Conservation (phyloP, 2,113 vertebrate genomes). For the Eubucco bourcierii region DNA sequence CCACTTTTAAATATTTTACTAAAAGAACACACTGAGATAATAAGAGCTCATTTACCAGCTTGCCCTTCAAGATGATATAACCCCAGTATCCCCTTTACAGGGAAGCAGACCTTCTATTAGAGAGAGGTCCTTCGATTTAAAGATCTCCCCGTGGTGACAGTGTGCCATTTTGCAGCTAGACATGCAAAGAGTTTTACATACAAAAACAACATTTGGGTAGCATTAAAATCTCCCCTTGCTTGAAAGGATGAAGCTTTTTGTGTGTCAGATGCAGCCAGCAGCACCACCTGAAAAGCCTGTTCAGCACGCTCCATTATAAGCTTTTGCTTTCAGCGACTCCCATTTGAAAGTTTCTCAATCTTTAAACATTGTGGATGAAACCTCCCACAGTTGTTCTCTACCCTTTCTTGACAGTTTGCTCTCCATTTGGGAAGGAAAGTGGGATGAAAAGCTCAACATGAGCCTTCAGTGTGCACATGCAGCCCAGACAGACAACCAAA, state of each 20-base stretch:
- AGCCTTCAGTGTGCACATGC: too few species aligned
- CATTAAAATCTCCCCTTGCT: background rate
- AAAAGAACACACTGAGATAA: conserved; percentile 53
- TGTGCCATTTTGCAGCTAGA: background rate
- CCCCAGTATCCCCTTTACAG: background rate
- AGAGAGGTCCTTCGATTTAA: conserved; percentile 2
- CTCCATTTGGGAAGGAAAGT: background rate
- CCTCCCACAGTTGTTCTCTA: background rate
- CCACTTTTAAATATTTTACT: conserved; percentile 63
- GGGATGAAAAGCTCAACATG: too few species aligned
- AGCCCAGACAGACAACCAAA: too few species aligned
- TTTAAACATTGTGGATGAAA: background rate
- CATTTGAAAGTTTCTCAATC: background rate
- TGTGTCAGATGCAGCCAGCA: background rate
- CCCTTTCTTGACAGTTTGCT: background rate
- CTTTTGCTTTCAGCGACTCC: background rate
- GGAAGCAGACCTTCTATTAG: conserved; percentile 36
- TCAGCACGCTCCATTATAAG: background rate
- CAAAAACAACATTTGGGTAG: background rate
- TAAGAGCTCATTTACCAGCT: conserved; percentile 49
- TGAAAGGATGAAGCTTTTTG: background rate
- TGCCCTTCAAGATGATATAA: conserved; percentile 29
- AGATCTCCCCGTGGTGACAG: background rate
- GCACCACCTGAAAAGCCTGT: background rate
- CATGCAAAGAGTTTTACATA: background rate